Evolutionary conservation across 2,113 vertebrate species (phyloP).

Genomic region (Spea multiplicata): DNA sequence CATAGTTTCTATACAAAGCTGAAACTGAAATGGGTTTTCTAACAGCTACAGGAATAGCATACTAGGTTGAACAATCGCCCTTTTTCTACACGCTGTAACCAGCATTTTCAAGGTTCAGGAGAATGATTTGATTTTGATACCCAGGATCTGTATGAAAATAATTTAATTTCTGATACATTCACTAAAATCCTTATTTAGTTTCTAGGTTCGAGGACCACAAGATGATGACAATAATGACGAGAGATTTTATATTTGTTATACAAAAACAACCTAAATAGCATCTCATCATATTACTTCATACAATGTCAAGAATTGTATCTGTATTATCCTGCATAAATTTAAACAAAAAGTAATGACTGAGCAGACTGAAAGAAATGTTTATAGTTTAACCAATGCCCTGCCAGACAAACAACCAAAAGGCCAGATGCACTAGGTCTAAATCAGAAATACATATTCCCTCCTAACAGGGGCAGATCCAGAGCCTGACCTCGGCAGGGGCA

Average conservation of each 20-base stretch:
- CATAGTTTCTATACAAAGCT: neutral
- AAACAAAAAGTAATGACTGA: neutral
- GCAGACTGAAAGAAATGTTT: neutral
- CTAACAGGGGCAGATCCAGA: no score
- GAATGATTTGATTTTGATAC: neutral
- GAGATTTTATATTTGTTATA: neutral
- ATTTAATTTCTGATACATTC: conserved; percentile 4
- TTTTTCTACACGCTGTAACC: neutral
- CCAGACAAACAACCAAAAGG: no score
- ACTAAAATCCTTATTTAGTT: neutral
- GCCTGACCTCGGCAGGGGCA: no score
- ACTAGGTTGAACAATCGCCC: neutral
- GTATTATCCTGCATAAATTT: neutral
- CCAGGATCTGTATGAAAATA: neutral
- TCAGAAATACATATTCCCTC: no score
- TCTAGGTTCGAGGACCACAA: neutral
- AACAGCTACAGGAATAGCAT: neutral
- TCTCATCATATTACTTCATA: neutral
- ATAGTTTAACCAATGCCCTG: no score
- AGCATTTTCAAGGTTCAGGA: neutral
- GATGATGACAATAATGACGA: neutral
- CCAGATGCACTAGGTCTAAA: no score
- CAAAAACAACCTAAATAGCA: neutral
- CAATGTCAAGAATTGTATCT: neutral
- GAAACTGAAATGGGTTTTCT: neutral